Base-by-base conservation (phyloP, 2,888 invertebrate genomes). In the Drosophila pseudotalamancana region DNA sequence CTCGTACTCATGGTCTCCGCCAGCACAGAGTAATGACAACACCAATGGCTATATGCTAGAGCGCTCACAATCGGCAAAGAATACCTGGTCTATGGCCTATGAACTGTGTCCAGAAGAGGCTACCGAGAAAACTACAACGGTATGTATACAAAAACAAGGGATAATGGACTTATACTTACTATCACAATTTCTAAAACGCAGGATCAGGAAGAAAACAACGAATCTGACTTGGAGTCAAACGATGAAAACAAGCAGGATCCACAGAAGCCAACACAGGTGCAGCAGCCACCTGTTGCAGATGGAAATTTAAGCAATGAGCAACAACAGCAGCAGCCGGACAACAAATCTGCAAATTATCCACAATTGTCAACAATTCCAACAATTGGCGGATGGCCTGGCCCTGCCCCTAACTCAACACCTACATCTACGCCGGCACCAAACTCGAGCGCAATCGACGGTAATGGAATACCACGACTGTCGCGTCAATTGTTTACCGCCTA, bases 21-120 rank as follows among this genome's bases (percentile, higher is more conserved):
- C 98, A 14, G 96, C 97, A 18, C 97, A 97, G 82, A 98, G 98
- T 55, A 98, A 98, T 92, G 98, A 99, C 90, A 97, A 96, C 16
- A 96, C 98, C 29, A 98, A 97, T 90, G 98, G 98, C 50, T 98
- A 97, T 91, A 98, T 97, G 93, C 92, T 99, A 74, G 98, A 98
- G 90, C 94, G 98, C 72, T 98, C 98, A 72, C 97, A 96, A 90
- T 98, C 98, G 73, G 98, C 98, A 0, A 94, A 97, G 72, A 96
- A 97, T 89, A 98, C 97, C 0, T 93, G 98, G 62, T 95, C 95
- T 73, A 93, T 95, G 89, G 97, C 97, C 5, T 93, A 94, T 72
- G 96, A 96, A 88, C 91, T 97, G 31, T 94, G 95, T 87, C 95
- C 95, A 1, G 95, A 95, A 73, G 94, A 94, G 87, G 95, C 93